phyloP scores from a whole-genome alignment of 2,888 invertebrate genomes.

The Tridacna crocea region DNA sequence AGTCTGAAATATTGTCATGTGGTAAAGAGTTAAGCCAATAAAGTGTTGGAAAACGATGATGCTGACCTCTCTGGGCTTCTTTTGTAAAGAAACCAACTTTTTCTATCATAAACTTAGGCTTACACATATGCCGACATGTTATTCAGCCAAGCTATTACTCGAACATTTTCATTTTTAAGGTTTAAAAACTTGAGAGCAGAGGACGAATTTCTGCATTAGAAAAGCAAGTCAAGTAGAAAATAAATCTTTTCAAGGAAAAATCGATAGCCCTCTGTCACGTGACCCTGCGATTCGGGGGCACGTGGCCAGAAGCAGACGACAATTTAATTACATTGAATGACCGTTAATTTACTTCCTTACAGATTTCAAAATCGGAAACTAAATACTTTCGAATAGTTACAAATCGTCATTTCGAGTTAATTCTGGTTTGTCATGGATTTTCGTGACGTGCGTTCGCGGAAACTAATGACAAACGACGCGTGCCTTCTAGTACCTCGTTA shows the following conservation, averaged over 20 bases:
- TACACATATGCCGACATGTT: too few relatives aligned
- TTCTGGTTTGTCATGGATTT: conserved; percentile 23
- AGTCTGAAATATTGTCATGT: too few relatives aligned
- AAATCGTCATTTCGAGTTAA: conserved; percentile 15
- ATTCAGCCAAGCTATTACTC: too few relatives aligned
- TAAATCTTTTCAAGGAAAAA: not conserved
- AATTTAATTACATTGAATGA: conserved; percentile 29
- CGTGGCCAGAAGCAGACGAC: conserved; percentile 23
- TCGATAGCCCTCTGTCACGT: conserved; percentile 8
- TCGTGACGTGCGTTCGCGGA: conserved; percentile 19
- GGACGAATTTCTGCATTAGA: too few relatives aligned
- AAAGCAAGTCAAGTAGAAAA: conserved; percentile 17
- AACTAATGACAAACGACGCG: conserved; percentile 24
- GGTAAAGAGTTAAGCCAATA: too few relatives aligned
- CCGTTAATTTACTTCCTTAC: conserved; percentile 27
- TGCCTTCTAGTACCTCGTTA: conserved; percentile 7
- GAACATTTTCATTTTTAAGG: too few relatives aligned
- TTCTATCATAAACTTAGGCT: too few relatives aligned
- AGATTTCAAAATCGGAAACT: conserved; percentile 28
- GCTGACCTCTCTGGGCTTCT: too few relatives aligned
- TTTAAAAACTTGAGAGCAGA: too few relatives aligned
- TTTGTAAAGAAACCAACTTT: too few relatives aligned
- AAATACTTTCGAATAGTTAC: conserved; percentile 25
- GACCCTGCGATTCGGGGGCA: not conserved
- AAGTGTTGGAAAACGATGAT: too few relatives aligned